phyloP scores from a whole-genome alignment of 2,888 invertebrate genomes.

The Pandemis cinnamomeana region DNA sequence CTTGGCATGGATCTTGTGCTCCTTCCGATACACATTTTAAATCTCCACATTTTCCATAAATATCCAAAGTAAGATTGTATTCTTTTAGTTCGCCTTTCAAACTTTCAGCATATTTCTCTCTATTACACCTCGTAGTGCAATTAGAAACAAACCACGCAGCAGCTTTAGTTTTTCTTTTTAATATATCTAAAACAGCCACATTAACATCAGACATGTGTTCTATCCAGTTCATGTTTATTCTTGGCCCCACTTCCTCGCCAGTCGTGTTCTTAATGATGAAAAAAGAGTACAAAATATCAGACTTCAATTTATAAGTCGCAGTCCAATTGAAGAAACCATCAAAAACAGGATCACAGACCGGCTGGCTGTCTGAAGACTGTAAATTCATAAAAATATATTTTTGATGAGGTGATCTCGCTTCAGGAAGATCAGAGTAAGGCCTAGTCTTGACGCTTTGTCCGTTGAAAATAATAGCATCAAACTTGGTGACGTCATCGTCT shows the following conservation, averaged over 20 bases:
- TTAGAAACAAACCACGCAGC: slow-evolving; percentile 63
- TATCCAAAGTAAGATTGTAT: slow-evolving; percentile 54
- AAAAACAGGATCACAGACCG: slow-evolving; percentile 41
- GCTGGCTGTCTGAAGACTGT: slow-evolving; percentile 46
- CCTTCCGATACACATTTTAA: slow-evolving; percentile 49
- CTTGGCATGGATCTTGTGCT: slow-evolving; percentile 47
- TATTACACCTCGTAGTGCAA: slow-evolving; percentile 50
- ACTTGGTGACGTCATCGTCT: slow-evolving; percentile 58
- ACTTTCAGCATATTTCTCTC: slow-evolving; percentile 47
- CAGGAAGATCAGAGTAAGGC: slow-evolving; percentile 53
- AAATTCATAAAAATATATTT: slow-evolving; percentile 46
- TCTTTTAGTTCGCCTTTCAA: slow-evolving; percentile 49
- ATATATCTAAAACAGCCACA: slow-evolving; percentile 42
- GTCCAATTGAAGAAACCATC: slow-evolving; percentile 50
- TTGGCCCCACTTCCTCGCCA: slow-evolving; percentile 56
- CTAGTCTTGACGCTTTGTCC: slow-evolving; percentile 57
- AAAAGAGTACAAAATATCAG: slow-evolving; percentile 40
- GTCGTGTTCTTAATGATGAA: slow-evolving; percentile 52
- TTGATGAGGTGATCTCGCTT: slow-evolving; percentile 51
- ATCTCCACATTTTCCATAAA: slow-evolving; percentile 59
- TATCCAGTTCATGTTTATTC: slow-evolving; percentile 58
- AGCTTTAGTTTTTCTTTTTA: slow-evolving; percentile 51
- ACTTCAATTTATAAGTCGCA: slow-evolving; percentile 46
- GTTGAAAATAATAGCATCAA: slow-evolving; percentile 72
- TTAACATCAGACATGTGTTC: slow-evolving; percentile 57